Evolutionary conservation across 2,113 vertebrate genomes (phyloP).

Genomic region (Bostrychus sinensis): DNA sequence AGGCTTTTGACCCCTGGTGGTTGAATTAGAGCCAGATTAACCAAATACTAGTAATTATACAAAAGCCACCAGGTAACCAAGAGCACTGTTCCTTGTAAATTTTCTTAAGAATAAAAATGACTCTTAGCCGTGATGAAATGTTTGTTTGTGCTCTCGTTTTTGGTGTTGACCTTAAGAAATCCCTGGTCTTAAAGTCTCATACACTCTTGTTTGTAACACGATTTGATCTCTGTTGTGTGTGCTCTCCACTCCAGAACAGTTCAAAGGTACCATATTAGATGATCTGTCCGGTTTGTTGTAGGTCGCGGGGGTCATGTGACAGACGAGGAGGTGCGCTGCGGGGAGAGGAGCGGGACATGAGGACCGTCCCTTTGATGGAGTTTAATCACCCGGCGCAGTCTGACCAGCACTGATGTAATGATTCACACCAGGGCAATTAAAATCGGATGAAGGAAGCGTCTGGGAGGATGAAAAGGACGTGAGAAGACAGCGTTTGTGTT

Average conservation of each 20-base stretch:
- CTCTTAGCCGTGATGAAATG: too few species aligned
- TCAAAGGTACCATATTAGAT: background rate
- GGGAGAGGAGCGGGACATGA: background rate
- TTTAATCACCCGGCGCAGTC: constrained; percentile 33
- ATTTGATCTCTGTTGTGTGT: background rate
- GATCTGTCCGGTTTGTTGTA: constrained; percentile 1
- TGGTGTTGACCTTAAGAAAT: background rate
- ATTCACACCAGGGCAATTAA: constrained; percentile 51
- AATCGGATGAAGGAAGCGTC: constrained; percentile 41
- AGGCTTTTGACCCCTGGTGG: too few species aligned
- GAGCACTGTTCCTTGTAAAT: background rate
- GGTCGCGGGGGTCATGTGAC: background rate
- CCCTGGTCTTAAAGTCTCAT: background rate
- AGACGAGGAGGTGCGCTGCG: background rate
- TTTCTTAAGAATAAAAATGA: too few species aligned
- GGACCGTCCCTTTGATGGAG: constrained; percentile 31
- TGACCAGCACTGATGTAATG: constrained; percentile 27
- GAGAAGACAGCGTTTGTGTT: background rate
- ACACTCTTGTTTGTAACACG: background rate
- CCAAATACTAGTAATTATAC: too few species aligned
- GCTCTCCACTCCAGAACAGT: background rate
- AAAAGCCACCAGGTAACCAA: too few species aligned
- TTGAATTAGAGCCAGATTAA: too few species aligned
- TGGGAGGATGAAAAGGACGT: constrained; percentile 29
- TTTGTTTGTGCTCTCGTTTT: too few species aligned